A percentile compares a stretch with the other conserved stretches of the same genome.
Conservation (phyloP, 1,140 invertebrate species). For the Formica exsecta region DNA sequence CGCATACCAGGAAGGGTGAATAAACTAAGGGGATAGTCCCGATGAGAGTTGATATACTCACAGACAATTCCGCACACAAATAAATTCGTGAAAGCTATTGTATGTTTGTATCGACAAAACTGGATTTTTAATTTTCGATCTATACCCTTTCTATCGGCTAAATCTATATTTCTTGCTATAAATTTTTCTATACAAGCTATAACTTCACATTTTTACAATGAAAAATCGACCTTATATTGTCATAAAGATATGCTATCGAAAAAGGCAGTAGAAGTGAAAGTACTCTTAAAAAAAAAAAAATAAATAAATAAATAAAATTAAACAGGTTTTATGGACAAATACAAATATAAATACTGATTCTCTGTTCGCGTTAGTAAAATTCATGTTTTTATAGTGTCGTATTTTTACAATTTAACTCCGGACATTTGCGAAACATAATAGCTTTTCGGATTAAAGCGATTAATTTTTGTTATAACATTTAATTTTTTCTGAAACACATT, state of each 20-base stretch:
- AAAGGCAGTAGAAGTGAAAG: neutral
- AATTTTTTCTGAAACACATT: too few species aligned
- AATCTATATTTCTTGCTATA: neutral
- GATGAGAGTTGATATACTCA: conserved; percentile 49
- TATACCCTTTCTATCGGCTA: neutral
- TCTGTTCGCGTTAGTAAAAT: too few species aligned
- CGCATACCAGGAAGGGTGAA: conserved; percentile 61
- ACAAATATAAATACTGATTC: too few species aligned
- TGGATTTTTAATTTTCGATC: neutral
- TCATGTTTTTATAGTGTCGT: too few species aligned
- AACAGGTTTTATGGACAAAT: too few species aligned
- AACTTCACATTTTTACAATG: neutral
- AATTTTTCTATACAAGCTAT: neutral
- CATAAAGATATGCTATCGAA: neutral
- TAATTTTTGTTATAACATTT: too few species aligned
- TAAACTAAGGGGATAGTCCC: conserved; percentile 59
- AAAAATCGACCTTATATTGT: neutral
- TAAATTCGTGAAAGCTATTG: neutral
- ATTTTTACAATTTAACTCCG: too few species aligned
- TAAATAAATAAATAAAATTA: too few species aligned
- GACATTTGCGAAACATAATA: too few species aligned
- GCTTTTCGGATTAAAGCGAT: too few species aligned
- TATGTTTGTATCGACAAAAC: conserved; percentile 30
- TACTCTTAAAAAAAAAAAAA: neutral
- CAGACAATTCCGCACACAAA: conserved; percentile 33